Conservation (phyloP, 2,113 vertebrate species). For the Leiothrix lutea region DNA sequence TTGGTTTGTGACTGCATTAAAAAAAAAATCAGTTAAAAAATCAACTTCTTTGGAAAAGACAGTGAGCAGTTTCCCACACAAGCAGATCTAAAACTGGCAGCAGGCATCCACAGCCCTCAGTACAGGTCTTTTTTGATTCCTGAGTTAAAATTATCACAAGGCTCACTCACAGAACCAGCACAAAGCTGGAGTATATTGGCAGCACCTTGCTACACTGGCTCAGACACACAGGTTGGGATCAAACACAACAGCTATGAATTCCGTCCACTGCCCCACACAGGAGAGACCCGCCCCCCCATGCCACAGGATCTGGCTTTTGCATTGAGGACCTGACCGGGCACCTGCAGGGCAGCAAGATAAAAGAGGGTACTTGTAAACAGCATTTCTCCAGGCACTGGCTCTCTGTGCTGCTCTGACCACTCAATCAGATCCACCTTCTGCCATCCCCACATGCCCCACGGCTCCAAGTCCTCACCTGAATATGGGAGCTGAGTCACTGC, state of each 20-base stretch:
- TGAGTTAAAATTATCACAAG: not conserved
- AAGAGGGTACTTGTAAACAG: not conserved
- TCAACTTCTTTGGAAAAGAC: not conserved
- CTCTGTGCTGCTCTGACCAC: not conserved
- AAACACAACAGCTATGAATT: not conserved
- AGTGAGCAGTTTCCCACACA: not conserved
- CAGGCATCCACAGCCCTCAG: not conserved
- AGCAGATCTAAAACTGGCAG: not conserved
- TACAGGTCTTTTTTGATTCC: not conserved
- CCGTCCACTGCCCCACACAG: not conserved
- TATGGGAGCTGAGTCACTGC: not conserved
- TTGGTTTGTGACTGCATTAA: not conserved
- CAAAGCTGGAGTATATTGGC: not conserved
- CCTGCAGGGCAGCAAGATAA: not conserved
- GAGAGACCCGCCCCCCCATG: not conserved
- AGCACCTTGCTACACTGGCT: not conserved
- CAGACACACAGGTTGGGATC: not conserved
- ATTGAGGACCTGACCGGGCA: not conserved
- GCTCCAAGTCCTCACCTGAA: not conserved
- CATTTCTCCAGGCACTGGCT: not conserved
- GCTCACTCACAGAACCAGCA: not conserved
- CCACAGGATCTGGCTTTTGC: not conserved
- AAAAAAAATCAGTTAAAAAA: not conserved
- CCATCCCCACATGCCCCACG: fast-evolving
- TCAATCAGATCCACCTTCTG: not conserved